Conservation (phyloP, 2,113 vertebrate species). For the Rhea pennata region DNA sequence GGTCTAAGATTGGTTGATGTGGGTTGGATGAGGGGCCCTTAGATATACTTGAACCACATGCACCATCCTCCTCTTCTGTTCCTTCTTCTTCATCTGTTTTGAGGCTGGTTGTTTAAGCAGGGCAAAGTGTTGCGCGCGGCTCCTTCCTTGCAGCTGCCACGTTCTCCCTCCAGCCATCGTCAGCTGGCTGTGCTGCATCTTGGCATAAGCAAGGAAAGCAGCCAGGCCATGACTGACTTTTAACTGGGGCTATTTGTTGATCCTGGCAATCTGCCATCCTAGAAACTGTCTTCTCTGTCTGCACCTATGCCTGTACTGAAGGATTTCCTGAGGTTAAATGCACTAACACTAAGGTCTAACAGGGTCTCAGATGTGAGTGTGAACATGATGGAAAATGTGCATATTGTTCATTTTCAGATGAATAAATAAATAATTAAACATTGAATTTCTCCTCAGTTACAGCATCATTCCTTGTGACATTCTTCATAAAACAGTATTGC, state of each 20-base stretch:
- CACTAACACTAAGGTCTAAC: background rate
- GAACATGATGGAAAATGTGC: background rate
- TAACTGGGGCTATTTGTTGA: background rate
- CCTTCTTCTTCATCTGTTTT: background rate
- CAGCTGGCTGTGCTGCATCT: background rate
- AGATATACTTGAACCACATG: background rate
- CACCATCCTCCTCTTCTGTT: background rate
- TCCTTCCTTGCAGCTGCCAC: background rate
- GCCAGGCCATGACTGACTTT: background rate
- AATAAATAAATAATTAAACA: background rate
- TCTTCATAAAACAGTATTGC: background rate
- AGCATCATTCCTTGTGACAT: background rate
- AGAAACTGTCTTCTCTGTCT: background rate
- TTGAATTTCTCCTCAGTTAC: background rate
- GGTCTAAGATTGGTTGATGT: background rate
- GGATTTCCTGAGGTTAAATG: background rate
- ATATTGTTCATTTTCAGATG: background rate
- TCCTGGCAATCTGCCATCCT: background rate
- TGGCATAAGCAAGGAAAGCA: background rate
- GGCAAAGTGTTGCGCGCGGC: rapidly evolving
- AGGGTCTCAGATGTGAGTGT: background rate
- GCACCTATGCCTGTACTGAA: background rate
- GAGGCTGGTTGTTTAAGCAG: background rate
- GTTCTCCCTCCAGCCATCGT: background rate
- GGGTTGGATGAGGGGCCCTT: background rate